Evolutionary conservation across 2,113 vertebrate species (phyloP), one percentile per base, ranked within the genome.

Genomic region (Cariama cristata): DNA sequence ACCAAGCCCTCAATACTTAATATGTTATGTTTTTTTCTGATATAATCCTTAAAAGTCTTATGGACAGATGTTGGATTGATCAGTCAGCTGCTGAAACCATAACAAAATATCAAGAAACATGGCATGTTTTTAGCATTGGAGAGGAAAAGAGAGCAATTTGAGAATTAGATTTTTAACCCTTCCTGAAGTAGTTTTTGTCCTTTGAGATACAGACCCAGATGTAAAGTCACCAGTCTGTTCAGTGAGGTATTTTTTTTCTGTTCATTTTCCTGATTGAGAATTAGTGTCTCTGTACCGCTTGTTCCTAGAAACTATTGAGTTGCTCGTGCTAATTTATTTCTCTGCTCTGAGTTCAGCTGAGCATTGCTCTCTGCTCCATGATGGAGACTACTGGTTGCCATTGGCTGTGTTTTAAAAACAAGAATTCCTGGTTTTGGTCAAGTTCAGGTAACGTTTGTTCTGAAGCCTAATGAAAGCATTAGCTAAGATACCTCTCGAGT

Each of bases 71-170:
- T 77, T 90, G 97, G 63, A 79, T 72, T 95, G 35, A 45, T 71
- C 38, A 91, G 90, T 68, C 35, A 33, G 64, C 68, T 95, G 17
- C 92, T 83, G 90, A 86, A 85, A 75, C 71, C 8, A 14, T 44
- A 76, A 84, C 33, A 83, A 77, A 47, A 86, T 23, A 32, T 68
- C 92, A 96, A 95, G 91, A 97, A 96, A 18, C 4, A 16, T 62
- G 74, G 71, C 23, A 27, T 82, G 38, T 68, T 76, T 94, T 92
- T 86, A 95, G 86, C 53, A 23, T 1, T 33, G 21, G 20, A 40
- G 30, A 73, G 22, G 30, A n/a, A 47, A 22, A 63, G 42, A 79
- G 42, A 42, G 10, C 27, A 12, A 32, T 75, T 68, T 42, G 66
- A 85, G 20, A 89, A 68, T 40, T 32, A 42, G 14, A 35, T 60